Base-by-base conservation (phyloP, 2,797 vertebrate genomes). In the Chelon labrosus region DNA sequence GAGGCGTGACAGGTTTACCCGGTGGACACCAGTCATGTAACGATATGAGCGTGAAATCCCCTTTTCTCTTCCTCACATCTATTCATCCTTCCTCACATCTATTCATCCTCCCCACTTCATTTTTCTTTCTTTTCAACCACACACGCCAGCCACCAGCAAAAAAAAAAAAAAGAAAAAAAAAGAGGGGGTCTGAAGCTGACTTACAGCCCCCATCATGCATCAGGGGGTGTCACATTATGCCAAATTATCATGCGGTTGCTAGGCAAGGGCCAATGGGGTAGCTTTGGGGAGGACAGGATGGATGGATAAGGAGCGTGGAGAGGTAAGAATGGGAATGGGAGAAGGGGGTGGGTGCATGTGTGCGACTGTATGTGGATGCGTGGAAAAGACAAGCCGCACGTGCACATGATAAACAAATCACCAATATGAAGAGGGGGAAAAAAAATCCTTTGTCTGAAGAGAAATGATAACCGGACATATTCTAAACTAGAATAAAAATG, bases 161-260 rank as follows among this genome's bases (percentile, higher is more conserved):
- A 57, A 66, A 52, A 52, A 22, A 22, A 20, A 11, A 7, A 55
- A 63, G 49, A 52, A 20, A 22, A 12, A 14, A 51, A 59, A 46
- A 54, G 27, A 70, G 57, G 76, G 82, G 75, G 75, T 73, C 0
- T 60, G 76, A 75, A 63, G 85, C 85, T 83, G 85, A 88, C 70
- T 90, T 84, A 79, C 82, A 80, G 79, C 84, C 89, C 88, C 86
- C 87, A 89, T 91, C 89, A 90, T 93, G 87, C 86, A 94, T 93
- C 88, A 87, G 85, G 85, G 89, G 86, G 88, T 92, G 92, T 92
- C 90, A 93, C 90, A 93, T 94, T 91, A 94, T 93, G 86, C 88
- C 91, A 93, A 91, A 93, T 94, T 90, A 93, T 91, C 89, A 90
- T 92, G 84, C 65, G 85, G 93, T 94, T 94, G 93, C 93, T 93